phyloP scores from a whole-genome alignment of 2,113 vertebrate species.

The Spizaetus ornatus region DNA sequence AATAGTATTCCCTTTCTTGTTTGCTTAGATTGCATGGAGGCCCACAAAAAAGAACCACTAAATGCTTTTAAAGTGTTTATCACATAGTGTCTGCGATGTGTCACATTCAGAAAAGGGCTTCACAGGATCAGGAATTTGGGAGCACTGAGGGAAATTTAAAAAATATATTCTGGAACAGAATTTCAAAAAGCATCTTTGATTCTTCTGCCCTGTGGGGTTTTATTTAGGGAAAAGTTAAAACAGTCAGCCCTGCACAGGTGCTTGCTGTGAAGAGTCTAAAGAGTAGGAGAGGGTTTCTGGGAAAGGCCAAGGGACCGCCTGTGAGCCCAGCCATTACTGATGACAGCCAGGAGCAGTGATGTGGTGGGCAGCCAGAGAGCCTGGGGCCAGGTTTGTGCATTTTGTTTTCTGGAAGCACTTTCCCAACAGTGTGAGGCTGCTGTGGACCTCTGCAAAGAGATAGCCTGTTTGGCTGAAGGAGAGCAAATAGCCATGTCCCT shows the following conservation, averaged over 20 bases:
- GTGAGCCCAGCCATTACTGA: neutral
- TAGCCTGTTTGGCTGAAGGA: neutral
- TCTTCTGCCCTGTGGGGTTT: neutral
- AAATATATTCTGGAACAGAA: neutral
- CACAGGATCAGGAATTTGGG: neutral
- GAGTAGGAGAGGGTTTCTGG: neutral
- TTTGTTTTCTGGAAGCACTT: neutral
- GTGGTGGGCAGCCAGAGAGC: neutral
- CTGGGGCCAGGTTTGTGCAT: neutral
- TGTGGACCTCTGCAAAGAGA: neutral
- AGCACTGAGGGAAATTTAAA: neutral
- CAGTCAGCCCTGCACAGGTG: neutral
- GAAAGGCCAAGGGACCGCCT: neutral
- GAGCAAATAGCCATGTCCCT: neutral
- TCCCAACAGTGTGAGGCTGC: neutral
- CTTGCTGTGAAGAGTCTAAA: neutral
- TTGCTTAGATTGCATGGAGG: neutral
- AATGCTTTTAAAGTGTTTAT: slow-evolving; percentile 6
- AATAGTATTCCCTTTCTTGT: neutral
- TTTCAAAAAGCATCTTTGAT: neutral
- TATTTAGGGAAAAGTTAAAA: neutral
- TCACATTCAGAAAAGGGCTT: neutral
- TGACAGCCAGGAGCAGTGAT: neutral
- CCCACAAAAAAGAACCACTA: neutral
- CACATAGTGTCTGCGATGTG: neutral